phyloP scores from a whole-genome alignment of 2,113 vertebrate species.

The Sturnus vulgaris region DNA sequence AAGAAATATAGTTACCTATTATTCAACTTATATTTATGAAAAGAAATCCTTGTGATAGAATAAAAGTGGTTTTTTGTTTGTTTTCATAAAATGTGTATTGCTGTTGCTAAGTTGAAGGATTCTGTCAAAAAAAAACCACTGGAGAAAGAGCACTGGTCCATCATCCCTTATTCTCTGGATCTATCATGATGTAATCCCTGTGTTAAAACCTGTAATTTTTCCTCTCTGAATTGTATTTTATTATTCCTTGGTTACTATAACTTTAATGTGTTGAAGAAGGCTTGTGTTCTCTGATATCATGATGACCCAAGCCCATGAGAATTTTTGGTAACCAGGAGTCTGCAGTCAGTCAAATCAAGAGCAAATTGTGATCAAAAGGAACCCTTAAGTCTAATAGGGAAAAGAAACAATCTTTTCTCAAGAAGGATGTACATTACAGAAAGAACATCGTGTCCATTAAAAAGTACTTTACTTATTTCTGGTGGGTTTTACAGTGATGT shows the following conservation, averaged over 20 bases:
- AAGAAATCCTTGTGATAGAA: not conserved
- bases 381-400: not conserved
- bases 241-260: not conserved
- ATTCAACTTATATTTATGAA: not conserved
- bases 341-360: not conserved
- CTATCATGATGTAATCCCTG: not conserved
- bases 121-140: not conserved
- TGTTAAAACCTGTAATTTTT: not conserved
- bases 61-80: not conserved
- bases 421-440: not conserved
- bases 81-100: not conserved
- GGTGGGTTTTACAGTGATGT: not conserved
- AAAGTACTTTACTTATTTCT: not conserved
- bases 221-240: not conserved
- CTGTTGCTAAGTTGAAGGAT: not conserved
- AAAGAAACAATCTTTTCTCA: not conserved
- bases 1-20: not conserved
- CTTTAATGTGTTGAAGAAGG: not conserved
- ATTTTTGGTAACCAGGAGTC: not conserved
- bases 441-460: not conserved
- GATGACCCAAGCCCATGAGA: not conserved
- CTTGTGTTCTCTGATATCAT: not conserved
- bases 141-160: not conserved
- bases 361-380: not conserved
- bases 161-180: not conserved